Base-by-base conservation (phyloP, 2,888 invertebrate species). In the Gnatocerus cornutus region DNA sequence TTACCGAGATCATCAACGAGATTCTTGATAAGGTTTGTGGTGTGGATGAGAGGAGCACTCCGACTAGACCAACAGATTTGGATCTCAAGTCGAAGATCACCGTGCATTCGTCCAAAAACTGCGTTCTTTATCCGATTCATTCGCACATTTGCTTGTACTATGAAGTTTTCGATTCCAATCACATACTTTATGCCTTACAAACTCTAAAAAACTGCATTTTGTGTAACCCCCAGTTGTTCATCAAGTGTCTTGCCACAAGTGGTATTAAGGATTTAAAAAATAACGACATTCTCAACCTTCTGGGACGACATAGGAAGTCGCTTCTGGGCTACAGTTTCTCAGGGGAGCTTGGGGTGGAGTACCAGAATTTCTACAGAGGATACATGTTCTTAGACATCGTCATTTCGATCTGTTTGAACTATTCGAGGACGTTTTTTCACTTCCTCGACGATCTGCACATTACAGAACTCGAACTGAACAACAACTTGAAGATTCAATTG, bases 81-180 rank as follows among this genome's bases (percentile, higher is more conserved):
- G 82, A 82, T 71, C 69, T 80, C 29, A 81, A 75, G 65, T 76
- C 76, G 6, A 81, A 79, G 73, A 74, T 79, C 7, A 73, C 71
- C 62, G 67, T 71, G 5, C 73, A 75, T 16, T 69, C 76, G 6
- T 72, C 78, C 5, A 84, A 82, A 59, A 83, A 83, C 65, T 79
- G 84, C 37, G 81, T 86, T 9, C 87, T 93, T 37, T 92, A 93
- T 81, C 91, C 92, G 21, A 89, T 94, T 67, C 95, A 96, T 81
- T 92, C 93, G 14, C 95, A 96, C 80, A 89, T 96, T 85, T 87
- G 96, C 43, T 86, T 96, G 1, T 96, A 96, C 80, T 90, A 91
- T 75, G 92, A 92, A 72, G 90, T 92, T 12, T 94, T 93, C 78
- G 95, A 95, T 82, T 91, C 92, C 0, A 88, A 90, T 66, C 89